phyloP scores from a whole-genome alignment of 2,888 invertebrate genomes.

The Andrena bicolor region DNA sequence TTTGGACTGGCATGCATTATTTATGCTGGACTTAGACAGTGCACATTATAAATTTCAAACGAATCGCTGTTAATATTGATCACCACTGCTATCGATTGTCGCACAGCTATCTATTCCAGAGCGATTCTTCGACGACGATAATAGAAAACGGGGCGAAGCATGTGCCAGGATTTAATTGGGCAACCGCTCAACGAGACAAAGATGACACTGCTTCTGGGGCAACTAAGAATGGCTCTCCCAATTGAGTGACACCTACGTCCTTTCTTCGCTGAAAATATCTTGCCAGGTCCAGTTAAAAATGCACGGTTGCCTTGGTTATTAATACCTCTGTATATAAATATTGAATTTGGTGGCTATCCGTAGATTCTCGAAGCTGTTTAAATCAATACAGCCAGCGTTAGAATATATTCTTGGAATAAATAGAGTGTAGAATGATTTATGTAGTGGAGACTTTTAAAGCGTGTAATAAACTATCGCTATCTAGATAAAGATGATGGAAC shows the following conservation, averaged over 20 bases:
- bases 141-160: not conserved
- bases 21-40: slow-evolving; percentile 33
- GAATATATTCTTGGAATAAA: not conserved
- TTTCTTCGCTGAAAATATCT: no score
- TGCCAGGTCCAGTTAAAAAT: not conserved
- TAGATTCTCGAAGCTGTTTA: not conserved
- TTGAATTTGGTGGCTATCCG: not conserved
- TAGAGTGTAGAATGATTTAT: not conserved
- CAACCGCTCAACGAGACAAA: not conserved
- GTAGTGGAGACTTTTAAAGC: not conserved
- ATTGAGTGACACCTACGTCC: no score
- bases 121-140: slow-evolving; percentile 1
- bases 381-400: not conserved
- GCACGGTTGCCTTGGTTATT: not conserved
- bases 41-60: slow-evolving; percentile 50
- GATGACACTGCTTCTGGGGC: not conserved
- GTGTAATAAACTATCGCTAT: not conserved
- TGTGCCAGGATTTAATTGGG: not conserved
- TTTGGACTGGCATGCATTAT: slow-evolving; percentile 51
- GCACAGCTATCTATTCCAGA: not conserved
- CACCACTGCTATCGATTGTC: slow-evolving; percentile 4
- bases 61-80: slow-evolving; percentile 35
- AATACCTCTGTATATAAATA: not conserved
- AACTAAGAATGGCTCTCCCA: not conserved
- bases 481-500: not conserved